Evolutionary conservation across 1,140 invertebrate genomes (phyloP).

Genomic region (Calliopsis andreniformis): DNA sequence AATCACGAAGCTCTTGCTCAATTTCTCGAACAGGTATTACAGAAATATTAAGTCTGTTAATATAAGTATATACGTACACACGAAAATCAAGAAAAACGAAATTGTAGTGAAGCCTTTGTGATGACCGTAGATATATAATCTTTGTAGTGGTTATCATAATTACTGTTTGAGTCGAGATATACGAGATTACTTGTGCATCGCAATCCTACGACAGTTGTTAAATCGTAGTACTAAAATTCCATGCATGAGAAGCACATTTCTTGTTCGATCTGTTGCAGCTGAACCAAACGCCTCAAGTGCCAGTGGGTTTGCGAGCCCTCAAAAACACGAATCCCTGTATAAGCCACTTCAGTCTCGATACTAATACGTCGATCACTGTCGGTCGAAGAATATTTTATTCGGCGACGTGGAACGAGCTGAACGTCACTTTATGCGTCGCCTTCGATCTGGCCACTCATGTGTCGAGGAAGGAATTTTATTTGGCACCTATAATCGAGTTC

Average conservation of each 20-base stretch:
- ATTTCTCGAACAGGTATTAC: conserved; percentile 89
- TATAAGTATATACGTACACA: too few relatives aligned
- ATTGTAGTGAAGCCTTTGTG: too few relatives aligned
- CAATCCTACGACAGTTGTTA: neutral
- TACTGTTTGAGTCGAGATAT: too few relatives aligned
- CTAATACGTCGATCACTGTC: conserved; percentile 82
- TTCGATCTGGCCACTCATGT: conserved; percentile 82
- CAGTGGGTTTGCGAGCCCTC: conserved; percentile 85
- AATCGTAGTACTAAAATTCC: neutral
- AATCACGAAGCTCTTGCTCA: conserved; percentile 93
- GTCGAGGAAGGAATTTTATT: conserved; percentile 81
- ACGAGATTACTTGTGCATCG: too few relatives aligned
- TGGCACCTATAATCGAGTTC: conserved; percentile 89
- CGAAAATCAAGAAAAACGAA: too few relatives aligned
- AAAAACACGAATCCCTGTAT: conserved; percentile 88
- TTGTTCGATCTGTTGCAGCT: conserved; percentile 81
- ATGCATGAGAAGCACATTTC: neutral
- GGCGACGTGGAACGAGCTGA: conserved; percentile 86
- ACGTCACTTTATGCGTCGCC: conserved; percentile 87
- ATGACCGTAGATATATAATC: too few relatives aligned
- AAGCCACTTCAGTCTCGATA: conserved; percentile 86
- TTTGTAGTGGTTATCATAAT: too few relatives aligned
- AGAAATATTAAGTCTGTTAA: too few relatives aligned
- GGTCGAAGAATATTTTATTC: conserved; percentile 87
- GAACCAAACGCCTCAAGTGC: conserved; percentile 85